Conservation (phyloP, 2,797 vertebrate species). For the Chiroxiphia lanceolata region DNA sequence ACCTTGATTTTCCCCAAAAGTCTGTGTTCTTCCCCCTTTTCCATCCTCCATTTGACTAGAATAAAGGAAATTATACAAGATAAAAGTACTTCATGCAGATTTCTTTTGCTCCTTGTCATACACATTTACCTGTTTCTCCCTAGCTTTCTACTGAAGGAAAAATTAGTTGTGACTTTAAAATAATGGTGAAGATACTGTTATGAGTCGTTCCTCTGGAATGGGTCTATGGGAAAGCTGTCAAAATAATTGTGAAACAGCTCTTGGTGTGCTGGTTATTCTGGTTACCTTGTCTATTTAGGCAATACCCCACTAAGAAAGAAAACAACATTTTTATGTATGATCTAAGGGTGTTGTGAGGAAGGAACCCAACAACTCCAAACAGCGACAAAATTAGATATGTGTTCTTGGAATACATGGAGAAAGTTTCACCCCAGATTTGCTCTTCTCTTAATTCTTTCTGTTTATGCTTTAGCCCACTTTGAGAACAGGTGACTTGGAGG, state of each 20-base stretch:
- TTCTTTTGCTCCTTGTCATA: not conserved
- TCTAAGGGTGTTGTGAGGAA: not conserved
- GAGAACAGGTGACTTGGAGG: not conserved
- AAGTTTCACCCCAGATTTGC: not conserved
- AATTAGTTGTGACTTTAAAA: not conserved
- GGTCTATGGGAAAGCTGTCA: not conserved
- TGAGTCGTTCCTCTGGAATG: not conserved
- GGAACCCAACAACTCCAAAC: not conserved
- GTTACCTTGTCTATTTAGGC: not conserved
- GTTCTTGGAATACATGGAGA: not conserved
- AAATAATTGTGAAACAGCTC: not conserved
- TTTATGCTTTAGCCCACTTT: not conserved
- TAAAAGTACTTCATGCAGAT: not conserved
- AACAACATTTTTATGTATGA: not conserved
- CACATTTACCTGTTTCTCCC: not conserved
- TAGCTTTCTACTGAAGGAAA: not conserved
- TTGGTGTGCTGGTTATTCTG: not conserved
- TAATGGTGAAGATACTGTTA: not conserved
- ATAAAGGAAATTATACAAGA: not conserved
- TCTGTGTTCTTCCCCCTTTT: not conserved
- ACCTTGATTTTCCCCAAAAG: not conserved
- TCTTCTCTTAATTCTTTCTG: not conserved
- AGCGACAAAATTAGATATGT: not conserved
- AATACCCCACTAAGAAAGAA: not conserved
- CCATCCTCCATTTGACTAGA: not conserved